Percentiles rank a stretch among this genome's conserved stretches.
Evolutionary conservation across 2,888 invertebrate species (phyloP).

Genomic region (Spisula subtruncata): DNA sequence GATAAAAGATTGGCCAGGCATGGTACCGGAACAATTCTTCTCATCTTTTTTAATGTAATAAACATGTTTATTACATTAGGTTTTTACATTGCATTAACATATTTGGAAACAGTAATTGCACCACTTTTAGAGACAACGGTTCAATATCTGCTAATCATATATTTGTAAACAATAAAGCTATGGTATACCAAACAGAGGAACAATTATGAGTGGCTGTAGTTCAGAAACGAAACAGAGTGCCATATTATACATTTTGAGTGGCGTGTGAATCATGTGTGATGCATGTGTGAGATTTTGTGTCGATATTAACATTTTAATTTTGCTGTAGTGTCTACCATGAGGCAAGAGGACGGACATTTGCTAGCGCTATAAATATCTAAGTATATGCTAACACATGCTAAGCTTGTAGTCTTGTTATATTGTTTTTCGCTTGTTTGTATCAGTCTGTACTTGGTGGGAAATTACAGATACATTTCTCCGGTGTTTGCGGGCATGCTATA

Average conservation of each 20-base stretch:
- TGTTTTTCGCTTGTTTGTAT: background rate
- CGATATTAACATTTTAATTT: background rate
- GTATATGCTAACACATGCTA: slow-evolving; percentile 18
- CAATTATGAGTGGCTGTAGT: background rate
- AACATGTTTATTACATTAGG: too few species aligned
- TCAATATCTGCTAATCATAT: too few species aligned
- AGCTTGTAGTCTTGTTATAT: background rate
- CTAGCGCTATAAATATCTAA: slow-evolving; percentile 25
- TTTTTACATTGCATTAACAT: too few species aligned
- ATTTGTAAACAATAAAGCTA: background rate
- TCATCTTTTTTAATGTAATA: too few species aligned
- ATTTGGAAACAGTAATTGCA: too few species aligned
- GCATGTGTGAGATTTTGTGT: background rate
- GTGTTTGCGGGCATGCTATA: too few species aligned
- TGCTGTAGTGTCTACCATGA: slow-evolving; percentile 1
- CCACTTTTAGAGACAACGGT: too few species aligned
- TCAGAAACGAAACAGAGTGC: too few species aligned
- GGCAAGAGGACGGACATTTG: slow-evolving; percentile 1
- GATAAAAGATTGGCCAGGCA: too few species aligned
- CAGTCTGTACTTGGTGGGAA: background rate
- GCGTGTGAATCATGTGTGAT: background rate
- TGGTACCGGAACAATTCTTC: too few species aligned
- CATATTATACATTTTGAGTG: background rate
- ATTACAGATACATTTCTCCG: background rate
- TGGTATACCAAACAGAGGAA: background rate